Evolutionary conservation across 2,113 vertebrate genomes (phyloP), one percentile per base, ranked within the genome.

Genomic region (Camelus bactrianus): DNA sequence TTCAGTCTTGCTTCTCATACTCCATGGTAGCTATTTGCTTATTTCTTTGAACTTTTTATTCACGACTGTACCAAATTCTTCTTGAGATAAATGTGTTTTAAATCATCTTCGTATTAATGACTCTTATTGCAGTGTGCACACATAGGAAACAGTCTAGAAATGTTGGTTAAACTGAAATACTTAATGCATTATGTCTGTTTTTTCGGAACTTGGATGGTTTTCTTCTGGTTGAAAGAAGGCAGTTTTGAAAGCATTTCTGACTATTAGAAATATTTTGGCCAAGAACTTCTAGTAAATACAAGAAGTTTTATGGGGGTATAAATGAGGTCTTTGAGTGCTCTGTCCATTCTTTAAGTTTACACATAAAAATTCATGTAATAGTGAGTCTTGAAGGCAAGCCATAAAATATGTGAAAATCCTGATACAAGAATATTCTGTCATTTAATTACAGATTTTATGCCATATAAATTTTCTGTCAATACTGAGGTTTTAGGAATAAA

Each of bases 61-160:
- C 17, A 56, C 19, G 22, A 10, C 30, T 17, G 10, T 54, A 72
- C 56, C 42, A 80, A 26, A 38, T 42, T 14, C 32, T 87, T 86
- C 73, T 84, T 89, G 85, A 96, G 54, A 77, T 35, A 77, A 93
- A n/a, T 92, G 13, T 38, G 26, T 83, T 96, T 89, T 79, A 77
- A 82, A 24, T 83, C 24, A 70, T 72, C 28, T 89, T 90, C 83
- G 17, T 64, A 7, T 89, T 64, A 89, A 46, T 79, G 28, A 84
- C 22, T 93, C 28, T 94, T 90, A 54, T 42, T 46, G 77, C 17
- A 77, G 58, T 77, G 28, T 89, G 15, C 56, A 32, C 38, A 73
- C 0, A 0, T 54, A 81, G 73, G 22, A 94, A 46, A 46, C 26
- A 67, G 60, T 83, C 58, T 76, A 35, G 76, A 77, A 88, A 77